Evolutionary conservation across 2,797 vertebrate genomes (phyloP), one percentile per base, ranked within the genome.

Genomic region (Macroramphosus scolopax): DNA sequence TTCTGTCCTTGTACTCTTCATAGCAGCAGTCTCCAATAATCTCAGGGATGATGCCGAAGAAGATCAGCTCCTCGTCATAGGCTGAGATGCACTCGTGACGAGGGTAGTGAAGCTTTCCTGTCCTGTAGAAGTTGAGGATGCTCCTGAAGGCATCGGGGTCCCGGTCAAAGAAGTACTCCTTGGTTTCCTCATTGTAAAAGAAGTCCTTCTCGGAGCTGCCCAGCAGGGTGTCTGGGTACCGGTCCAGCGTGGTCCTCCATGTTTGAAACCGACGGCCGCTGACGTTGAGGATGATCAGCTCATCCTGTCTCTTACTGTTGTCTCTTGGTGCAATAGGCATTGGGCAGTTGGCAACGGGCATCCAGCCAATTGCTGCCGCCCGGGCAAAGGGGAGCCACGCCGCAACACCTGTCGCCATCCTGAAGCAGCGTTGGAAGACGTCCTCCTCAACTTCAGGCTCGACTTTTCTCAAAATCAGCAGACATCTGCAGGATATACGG

Each of bases 1-100:
- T 97, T 48, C 96, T 89, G 77, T 98, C 96, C 63, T 98, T 98
- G 89, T 98, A 98, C 77, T 98, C 96, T 92, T 98, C 96, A 0
- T 98, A 98, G 86, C 96, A 98, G 82, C 96, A 98, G 87, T 98
- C 96, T 0, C 96, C 95, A 0, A 98, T 97, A 77, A 98, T 97
- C 81, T 98, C 96, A 0, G 96, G 95, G 12, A 98, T 94, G 85
- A 98, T 97, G 63, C 96, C 96, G 0, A 98, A 98, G 86, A 98
- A 98, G 38, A 88, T 91, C 51, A 98, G 88, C 88, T 98, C 96
- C 68, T 98, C 96, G 0, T 98, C 96, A 0, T 98, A 98, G 34
- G 96, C 94, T 0, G 93, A 94, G 87, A 98, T 98, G 88, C 96
- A 98, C 86, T 98, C 94, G 0, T 95, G 94, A 45, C 96, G 91